phyloP scores from a whole-genome alignment of 2,797 vertebrate species.

The Rachycentron canadum region DNA sequence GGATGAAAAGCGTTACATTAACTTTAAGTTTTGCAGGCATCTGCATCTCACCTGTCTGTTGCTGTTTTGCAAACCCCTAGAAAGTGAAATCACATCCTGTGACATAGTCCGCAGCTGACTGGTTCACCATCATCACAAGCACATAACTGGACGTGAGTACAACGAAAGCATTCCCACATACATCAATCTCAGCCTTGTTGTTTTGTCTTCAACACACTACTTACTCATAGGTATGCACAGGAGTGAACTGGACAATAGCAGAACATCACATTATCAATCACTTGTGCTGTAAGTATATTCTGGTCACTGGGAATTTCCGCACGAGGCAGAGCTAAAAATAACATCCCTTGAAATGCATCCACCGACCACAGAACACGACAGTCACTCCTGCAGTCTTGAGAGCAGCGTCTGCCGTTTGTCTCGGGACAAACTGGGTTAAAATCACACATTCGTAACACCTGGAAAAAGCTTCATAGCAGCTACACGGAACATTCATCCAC shows the following conservation, averaged over 20 bases:
- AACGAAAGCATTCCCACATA: constrained; percentile 76
- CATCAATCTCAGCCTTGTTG: constrained; percentile 50
- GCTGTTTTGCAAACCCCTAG: constrained; percentile 40
- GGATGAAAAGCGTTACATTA: constrained; percentile 47
- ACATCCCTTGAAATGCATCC: constrained; percentile 43
- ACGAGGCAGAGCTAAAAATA: constrained; percentile 46
- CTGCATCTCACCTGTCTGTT: constrained; percentile 39
- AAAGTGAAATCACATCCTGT: constrained; percentile 52
- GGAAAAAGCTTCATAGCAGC: constrained; percentile 67
- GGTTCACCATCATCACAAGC: constrained; percentile 74
- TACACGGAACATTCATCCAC: constrained; percentile 55
- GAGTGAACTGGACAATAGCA: constrained; percentile 70
- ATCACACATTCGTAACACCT: constrained; percentile 67
- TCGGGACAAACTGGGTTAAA: constrained; percentile 59
- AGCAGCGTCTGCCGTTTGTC: constrained; percentile 36
- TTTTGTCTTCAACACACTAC: constrained; percentile 58
- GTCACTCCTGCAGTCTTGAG: constrained; percentile 43
- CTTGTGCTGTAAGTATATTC: constrained; percentile 73
- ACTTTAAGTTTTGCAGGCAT: constrained; percentile 50
- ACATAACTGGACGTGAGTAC: constrained; percentile 72
- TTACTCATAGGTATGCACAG: constrained; percentile 60
- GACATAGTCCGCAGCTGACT: constrained; percentile 55
- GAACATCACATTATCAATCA: constrained; percentile 71
- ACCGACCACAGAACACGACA: constrained; percentile 44
- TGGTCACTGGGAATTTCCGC: constrained; percentile 37